Conservation (phyloP, 2,888 invertebrate genomes). For the Trissolcus japonicus region DNA sequence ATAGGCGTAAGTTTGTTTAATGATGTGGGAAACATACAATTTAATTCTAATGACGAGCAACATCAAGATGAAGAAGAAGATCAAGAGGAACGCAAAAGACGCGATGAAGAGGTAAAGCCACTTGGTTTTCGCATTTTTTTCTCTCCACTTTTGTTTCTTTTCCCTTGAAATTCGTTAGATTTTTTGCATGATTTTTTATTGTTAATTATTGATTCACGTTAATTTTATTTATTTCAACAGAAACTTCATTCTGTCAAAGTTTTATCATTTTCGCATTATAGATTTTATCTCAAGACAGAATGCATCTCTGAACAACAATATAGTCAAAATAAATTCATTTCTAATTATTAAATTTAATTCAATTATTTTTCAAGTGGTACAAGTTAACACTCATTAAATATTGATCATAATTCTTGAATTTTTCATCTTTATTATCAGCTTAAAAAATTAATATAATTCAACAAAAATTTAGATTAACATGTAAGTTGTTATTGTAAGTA, state of each 20-base stretch:
- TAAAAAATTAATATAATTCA: neutral
- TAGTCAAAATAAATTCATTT: neutral
- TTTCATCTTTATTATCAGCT: neutral
- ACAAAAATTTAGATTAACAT: neutral
- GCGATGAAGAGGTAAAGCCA: slow-evolving; percentile 78
- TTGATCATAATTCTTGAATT: neutral
- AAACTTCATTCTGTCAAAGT: too few relatives aligned
- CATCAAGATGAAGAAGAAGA: slow-evolving; percentile 83
- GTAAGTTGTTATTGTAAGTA: neutral
- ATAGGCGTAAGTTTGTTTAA: slow-evolving; percentile 85
- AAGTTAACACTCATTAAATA: neutral
- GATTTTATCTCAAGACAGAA: too few relatives aligned
- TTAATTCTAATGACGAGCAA: slow-evolving; percentile 80
- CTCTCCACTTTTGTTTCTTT: neutral
- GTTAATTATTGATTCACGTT: neutral
- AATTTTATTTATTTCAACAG: too few relatives aligned
- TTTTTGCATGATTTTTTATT: slow-evolving; percentile 8
- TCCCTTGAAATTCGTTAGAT: neutral
- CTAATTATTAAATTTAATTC: neutral
- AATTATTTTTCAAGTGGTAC: neutral
- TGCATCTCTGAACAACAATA: too few relatives aligned
- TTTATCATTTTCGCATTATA: too few relatives aligned
- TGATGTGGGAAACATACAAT: slow-evolving; percentile 81
- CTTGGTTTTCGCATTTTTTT: slow-evolving; percentile 64
- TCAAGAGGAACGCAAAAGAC: slow-evolving; percentile 83